phyloP scores from a whole-genome alignment of 2,888 invertebrate genomes.

The Tetrapedia diversipes region DNA sequence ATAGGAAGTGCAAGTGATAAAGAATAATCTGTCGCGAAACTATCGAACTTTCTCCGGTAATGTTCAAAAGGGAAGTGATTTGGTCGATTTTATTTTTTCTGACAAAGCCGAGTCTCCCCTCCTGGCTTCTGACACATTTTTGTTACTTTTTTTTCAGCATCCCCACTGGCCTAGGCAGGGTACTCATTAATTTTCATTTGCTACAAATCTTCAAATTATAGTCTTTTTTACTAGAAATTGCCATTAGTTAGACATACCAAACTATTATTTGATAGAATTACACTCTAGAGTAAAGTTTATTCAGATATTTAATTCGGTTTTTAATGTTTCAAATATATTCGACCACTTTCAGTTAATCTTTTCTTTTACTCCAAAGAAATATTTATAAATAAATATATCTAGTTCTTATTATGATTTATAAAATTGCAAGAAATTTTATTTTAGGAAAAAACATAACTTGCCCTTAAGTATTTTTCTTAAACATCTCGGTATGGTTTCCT shows the following conservation, averaged over 20 bases:
- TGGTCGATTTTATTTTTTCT: constrained; percentile 43
- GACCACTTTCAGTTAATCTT: no score
- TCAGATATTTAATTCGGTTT: no score
- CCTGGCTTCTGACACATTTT: constrained; percentile 26
- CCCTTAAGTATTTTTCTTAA: neutral
- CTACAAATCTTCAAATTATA: neutral
- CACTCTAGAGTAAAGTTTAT: no score
- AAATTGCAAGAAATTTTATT: neutral
- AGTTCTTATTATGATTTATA: neutral
- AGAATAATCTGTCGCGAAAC: constrained; percentile 1
- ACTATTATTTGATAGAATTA: no score
- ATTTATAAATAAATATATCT: no score
- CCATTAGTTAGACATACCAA: no score
- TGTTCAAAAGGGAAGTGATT: constrained; percentile 39
- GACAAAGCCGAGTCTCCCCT: constrained; percentile 40
- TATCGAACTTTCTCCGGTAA: constrained; percentile 23
- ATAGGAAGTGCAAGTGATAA: constrained; percentile 2
- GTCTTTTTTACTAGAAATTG: neutral
- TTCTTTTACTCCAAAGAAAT: neutral
- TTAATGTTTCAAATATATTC: no score
- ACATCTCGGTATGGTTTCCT: constrained; percentile 7
- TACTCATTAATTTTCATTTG: neutral
- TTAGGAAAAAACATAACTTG: neutral
- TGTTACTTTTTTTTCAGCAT: constrained; percentile 12
- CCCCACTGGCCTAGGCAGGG: neutral